phyloP scores from a whole-genome alignment of 2,113 vertebrate genomes.

The Protobothrops flavoviridis region DNA sequence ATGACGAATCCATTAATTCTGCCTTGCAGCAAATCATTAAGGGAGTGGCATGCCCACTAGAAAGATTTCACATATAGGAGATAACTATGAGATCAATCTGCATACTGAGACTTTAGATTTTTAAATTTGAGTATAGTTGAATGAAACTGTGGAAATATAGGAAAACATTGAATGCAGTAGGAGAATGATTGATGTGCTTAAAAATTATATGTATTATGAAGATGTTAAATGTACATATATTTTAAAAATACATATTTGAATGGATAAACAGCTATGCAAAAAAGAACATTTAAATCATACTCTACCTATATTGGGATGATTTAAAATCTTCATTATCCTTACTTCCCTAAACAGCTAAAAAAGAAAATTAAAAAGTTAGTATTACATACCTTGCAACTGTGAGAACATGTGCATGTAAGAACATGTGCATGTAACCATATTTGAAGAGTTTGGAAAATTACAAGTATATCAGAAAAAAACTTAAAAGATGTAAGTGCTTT shows the following conservation, averaged over 20 bases:
- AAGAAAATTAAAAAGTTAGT: slow-evolving; percentile 59
- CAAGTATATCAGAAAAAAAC: slow-evolving; percentile 26
- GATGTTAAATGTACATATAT: background rate
- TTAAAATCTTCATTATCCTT: slow-evolving; percentile 99
- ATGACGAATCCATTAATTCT: background rate
- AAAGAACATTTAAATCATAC: slow-evolving; percentile 10
- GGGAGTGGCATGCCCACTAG: background rate
- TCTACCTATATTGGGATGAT: slow-evolving; percentile 97
- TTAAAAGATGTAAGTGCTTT: background rate
- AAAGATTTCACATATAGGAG: background rate
- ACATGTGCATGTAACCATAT: background rate
- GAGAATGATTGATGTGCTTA: background rate
- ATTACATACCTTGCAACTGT: background rate
- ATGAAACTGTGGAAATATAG: background rate
- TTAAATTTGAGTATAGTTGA: background rate
- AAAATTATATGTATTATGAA: background rate
- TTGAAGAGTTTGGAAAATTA: background rate
- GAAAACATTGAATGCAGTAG: background rate
- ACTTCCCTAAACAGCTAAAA: slow-evolving; percentile 98
- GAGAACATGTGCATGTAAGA: background rate
- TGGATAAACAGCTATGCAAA: background rate
- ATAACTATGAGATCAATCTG: background rate
- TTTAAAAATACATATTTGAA: background rate
- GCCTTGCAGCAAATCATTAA: background rate
- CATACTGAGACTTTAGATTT: background rate